Percentiles rank a stretch among this genome's conserved stretches.
Evolutionary conservation across 2,113 vertebrate species (phyloP).

Genomic region (Neodontobutis hainanensis): DNA sequence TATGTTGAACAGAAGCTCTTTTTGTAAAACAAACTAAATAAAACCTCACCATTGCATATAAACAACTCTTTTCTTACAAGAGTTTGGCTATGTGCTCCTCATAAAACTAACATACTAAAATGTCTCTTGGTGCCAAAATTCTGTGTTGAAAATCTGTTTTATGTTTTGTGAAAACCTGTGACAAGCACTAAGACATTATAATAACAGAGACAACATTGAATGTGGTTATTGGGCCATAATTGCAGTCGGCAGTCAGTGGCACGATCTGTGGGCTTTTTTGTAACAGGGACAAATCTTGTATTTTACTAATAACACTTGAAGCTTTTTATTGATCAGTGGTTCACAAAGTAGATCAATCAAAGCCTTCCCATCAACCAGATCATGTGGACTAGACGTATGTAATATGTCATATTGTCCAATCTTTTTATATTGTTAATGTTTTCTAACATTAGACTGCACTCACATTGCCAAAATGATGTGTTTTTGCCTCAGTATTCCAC

Average conservation of each 20-base stretch:
- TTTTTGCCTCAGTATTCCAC: conserved; percentile 43
- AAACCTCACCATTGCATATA: too few relatives aligned
- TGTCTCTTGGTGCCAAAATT: background rate
- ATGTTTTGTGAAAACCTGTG: background rate
- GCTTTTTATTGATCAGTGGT: background rate
- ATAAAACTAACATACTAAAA: background rate
- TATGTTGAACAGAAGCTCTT: too few relatives aligned
- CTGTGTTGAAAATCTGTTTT: background rate
- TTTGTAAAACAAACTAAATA: too few relatives aligned
- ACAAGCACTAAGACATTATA: background rate
- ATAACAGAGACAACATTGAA: conserved; percentile 8
- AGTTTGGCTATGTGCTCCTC: too few relatives aligned
- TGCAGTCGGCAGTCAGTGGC: background rate
- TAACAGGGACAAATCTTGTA: conserved; percentile 36
- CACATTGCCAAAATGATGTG: conserved; percentile 16
- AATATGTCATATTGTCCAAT: too few relatives aligned
- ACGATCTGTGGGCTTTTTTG: conserved; percentile 14
- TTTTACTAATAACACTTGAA: conserved; percentile 32
- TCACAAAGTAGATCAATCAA: background rate
- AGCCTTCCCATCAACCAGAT: too few relatives aligned
- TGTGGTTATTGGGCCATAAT: background rate
- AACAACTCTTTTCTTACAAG: too few relatives aligned
- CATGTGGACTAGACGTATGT: too few relatives aligned
- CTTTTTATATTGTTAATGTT: background rate
- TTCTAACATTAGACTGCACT: background rate